phyloP scores from a whole-genome alignment of 1,140 invertebrate species.

The Drosophila biarmipes region DNA sequence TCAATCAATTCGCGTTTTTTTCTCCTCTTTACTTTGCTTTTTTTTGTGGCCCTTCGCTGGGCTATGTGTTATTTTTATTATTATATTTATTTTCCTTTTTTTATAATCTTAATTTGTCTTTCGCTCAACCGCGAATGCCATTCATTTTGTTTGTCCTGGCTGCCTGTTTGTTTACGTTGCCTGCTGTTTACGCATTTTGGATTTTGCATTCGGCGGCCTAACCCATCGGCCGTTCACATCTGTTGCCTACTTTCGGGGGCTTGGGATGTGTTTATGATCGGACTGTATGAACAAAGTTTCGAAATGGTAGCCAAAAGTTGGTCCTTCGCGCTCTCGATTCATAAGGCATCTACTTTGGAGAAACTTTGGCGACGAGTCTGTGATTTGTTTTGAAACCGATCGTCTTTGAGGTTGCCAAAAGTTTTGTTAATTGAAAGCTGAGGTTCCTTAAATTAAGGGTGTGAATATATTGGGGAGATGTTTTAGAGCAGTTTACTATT shows the following conservation, averaged over 20 bases:
- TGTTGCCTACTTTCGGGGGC: slow-evolving; percentile 58
- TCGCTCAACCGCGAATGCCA: slow-evolving; percentile 74
- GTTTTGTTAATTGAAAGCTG: slow-evolving; percentile 28
- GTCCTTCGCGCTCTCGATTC: slow-evolving; percentile 33
- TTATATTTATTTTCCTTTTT: slow-evolving; percentile 68
- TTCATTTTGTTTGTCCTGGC: slow-evolving; percentile 72
- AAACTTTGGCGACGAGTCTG: slow-evolving; percentile 15
- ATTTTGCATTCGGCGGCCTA: slow-evolving; percentile 29
- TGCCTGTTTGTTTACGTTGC: slow-evolving; percentile 26
- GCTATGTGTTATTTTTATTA: slow-evolving; percentile 65
- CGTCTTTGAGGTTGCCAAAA: slow-evolving; percentile 10
- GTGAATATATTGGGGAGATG: neutral
- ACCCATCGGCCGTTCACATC: slow-evolving; percentile 17
- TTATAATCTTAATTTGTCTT: slow-evolving; percentile 83
- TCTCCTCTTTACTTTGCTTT: neutral
- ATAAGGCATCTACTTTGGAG: slow-evolving; percentile 24
- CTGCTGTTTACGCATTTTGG: slow-evolving; percentile 44
- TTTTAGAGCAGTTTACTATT: neutral
- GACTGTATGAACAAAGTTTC: slow-evolving; percentile 52
- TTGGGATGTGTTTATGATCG: slow-evolving; percentile 50
- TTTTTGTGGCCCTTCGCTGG: slow-evolving; percentile 7
- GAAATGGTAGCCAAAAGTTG: slow-evolving; percentile 26
- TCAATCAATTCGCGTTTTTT: slow-evolving; percentile 72
- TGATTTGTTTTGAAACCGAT: slow-evolving; percentile 32
- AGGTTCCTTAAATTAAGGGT: slow-evolving; percentile 4